Percentiles rank a stretch among this genome's conserved stretches.
phyloP scores from a whole-genome alignment of 1,140 invertebrate species.

The Anadara kagoshimensis region DNA sequence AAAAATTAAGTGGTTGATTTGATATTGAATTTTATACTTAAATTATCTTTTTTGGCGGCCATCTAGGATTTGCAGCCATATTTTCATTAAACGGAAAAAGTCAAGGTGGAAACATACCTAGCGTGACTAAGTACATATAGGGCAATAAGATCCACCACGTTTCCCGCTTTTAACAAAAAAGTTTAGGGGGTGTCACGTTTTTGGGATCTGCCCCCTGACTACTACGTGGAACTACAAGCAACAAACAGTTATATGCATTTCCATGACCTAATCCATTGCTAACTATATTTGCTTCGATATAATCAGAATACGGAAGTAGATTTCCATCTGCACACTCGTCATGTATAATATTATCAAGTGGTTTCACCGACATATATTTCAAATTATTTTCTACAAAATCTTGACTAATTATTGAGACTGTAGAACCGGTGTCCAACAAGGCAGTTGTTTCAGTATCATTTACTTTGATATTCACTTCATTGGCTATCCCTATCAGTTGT shows the following conservation, averaged over 20 bases:
- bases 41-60: no score
- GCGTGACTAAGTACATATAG: no score
- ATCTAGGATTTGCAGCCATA: no score
- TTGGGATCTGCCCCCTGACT: no score
- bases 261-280: neutral
- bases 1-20: no score
- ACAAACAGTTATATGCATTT: neutral
- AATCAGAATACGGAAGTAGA: slow-evolving; percentile 3
- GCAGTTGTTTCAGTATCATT: neutral
- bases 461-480: neutral
- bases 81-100: no score
- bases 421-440: slow-evolving; percentile 23
- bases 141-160: no score
- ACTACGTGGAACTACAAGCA: slow-evolving; percentile 13
- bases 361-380: neutral
- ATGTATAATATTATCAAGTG: neutral
- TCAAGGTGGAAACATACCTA: no score
- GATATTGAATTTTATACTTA: no score
- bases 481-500: neutral
- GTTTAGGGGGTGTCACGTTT: no score
- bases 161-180: no score
- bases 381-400: slow-evolving; percentile 4
- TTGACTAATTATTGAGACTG: slow-evolving; percentile 18
- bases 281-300: slow-evolving; percentile 10
- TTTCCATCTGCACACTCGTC: slow-evolving; percentile 25